phyloP scores from a whole-genome alignment of 2,888 invertebrate genomes.

The Odontomyia ornata region DNA sequence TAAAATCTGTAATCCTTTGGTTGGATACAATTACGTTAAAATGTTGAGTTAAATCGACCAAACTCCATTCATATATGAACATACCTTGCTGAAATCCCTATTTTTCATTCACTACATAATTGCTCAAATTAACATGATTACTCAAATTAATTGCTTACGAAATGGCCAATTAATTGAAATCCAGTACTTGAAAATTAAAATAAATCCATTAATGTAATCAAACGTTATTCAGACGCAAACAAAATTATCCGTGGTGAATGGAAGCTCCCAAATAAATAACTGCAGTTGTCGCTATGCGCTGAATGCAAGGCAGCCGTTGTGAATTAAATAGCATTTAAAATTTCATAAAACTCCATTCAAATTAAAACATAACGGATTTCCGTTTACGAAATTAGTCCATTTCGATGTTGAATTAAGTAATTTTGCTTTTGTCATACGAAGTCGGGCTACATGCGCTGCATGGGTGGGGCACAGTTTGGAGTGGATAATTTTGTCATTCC shows the following conservation, averaged over 20 bases:
- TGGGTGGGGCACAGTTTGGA: not conserved
- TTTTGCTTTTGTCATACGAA: conserved; percentile 44
- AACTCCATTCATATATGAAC: too few species aligned
- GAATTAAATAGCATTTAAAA: conserved; percentile 22
- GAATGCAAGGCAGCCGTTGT: not conserved
- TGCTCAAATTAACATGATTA: too few species aligned
- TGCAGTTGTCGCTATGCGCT: not conserved
- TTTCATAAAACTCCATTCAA: conserved; percentile 34
- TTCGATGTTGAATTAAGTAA: conserved; percentile 48
- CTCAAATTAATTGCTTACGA: too few species aligned
- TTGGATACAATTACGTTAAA: too few species aligned
- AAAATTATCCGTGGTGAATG: not conserved
- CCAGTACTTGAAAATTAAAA: conserved; percentile 12
- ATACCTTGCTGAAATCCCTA: too few species aligned
- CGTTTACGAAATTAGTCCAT: conserved; percentile 48
- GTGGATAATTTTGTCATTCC: conserved; percentile 22
- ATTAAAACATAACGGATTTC: conserved; percentile 45
- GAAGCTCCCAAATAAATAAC: not conserved
- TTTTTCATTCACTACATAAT: too few species aligned
- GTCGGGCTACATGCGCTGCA: conserved; percentile 29
- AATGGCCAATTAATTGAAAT: conserved; percentile 17
- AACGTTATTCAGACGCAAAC: not conserved
- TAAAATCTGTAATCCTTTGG: too few species aligned
- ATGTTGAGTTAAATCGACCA: too few species aligned
- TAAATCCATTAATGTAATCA: not conserved